Percentiles rank a stretch among this genome's conserved stretches.
Evolutionary conservation across 2,888 invertebrate species (phyloP).

Genomic region (Dugesia japonica): DNA sequence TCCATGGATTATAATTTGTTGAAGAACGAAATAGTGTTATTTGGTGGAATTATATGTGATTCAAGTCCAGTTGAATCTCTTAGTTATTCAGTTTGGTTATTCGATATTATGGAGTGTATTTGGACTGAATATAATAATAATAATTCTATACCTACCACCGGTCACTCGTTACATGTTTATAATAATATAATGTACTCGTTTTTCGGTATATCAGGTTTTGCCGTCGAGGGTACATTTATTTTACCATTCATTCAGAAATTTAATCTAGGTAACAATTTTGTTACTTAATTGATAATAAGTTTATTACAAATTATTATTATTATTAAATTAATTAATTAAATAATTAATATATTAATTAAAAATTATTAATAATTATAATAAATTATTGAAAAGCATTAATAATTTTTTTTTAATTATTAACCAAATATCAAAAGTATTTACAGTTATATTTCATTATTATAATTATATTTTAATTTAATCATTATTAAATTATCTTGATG

Average conservation of each 20-base stretch:
- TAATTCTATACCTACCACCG: not conserved
- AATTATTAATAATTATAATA: too few relatives aligned
- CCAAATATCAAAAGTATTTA: too few relatives aligned
- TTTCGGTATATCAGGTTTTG: not conserved
- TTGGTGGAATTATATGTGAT: not conserved
- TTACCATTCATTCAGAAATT: not conserved
- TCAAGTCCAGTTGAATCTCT: not conserved
- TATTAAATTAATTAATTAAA: too few relatives aligned
- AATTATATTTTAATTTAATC: too few relatives aligned
- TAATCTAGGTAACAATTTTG: not conserved
- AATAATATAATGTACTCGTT: constrained; percentile 1
- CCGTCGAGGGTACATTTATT: not conserved
- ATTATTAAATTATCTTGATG: too few relatives aligned
- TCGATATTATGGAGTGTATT: not conserved
- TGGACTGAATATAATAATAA: not conserved
- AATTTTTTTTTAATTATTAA: too few relatives aligned
- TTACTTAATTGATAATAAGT: too few relatives aligned
- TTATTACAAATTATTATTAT: too few relatives aligned
- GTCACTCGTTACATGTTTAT: not conserved
- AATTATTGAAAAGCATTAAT: too few relatives aligned
- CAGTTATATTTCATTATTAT: too few relatives aligned
- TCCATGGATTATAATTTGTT: not conserved
- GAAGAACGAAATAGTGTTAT: not conserved
- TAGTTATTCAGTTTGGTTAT: not conserved
- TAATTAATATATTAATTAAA: too few relatives aligned